These are phyloP conservation scores for Geophilus truncorum DNA, from an alignment of 2,888 invertebrate genomes.

Conservation along the genomic window DNA sequence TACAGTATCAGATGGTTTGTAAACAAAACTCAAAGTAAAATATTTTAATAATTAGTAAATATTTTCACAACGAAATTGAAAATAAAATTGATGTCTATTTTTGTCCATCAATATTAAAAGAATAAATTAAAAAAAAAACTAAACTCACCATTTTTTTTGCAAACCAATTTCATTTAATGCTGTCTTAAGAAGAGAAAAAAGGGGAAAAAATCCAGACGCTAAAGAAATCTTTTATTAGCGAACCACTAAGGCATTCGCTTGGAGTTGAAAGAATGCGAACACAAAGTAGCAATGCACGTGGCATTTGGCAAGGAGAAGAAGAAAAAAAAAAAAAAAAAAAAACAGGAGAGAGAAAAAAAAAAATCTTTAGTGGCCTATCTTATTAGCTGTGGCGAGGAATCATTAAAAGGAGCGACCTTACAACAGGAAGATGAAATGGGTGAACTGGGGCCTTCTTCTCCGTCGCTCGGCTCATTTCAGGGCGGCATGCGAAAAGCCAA, in stretches of 20 bases:
- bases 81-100: background rate
- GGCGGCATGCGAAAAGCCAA: slow-evolving; percentile 20
- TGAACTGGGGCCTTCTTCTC: slow-evolving; percentile 7
- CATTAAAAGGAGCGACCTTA: slow-evolving; percentile 20
- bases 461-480: slow-evolving; percentile 12
- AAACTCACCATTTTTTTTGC: background rate
- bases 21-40: no score
- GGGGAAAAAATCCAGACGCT: background rate
- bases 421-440: slow-evolving; percentile 20
- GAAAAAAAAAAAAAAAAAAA: background rate
- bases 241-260: background rate
- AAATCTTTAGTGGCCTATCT: slow-evolving; percentile 16
- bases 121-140: background rate
- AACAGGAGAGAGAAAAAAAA: background rate
- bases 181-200: background rate
- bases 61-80: background rate
- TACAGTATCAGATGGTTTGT: no score
- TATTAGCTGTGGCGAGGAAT: slow-evolving; percentile 12
- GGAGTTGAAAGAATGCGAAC: slow-evolving; percentile 20
- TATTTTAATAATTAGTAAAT: background rate
- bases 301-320: background rate
- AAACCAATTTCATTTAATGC: background rate
- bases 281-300: background rate
- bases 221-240: slow-evolving; percentile 18
- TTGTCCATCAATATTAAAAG: no score